Base-by-base conservation (phyloP, 1,140 invertebrate species). In the Zaprionus ornatus region DNA sequence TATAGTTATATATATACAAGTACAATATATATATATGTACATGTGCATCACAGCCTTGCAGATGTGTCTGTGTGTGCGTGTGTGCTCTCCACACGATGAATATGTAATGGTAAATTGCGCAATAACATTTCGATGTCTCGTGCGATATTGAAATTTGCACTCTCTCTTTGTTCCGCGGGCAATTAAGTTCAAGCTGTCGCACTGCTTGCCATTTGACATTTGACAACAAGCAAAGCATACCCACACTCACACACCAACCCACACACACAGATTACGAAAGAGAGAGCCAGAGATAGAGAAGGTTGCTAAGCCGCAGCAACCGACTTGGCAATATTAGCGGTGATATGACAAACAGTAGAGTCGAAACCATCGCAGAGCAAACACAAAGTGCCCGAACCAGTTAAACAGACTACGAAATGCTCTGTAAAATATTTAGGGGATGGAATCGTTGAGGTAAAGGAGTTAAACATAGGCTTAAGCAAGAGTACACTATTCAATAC, bases 141-240 rank as follows among this genome's bases (percentile, higher is more conserved):
- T 59, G 57, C 60, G 48, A 78, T 78, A 88, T 88, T 87, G 83
- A 74, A 87, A 83, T 80, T 73, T 62, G 60, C 71, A 63, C 75
- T 61, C 57, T 60, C 64, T 48, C 40, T 60, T 19, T 76, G 80
- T 77, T 87, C 80, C 64, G 52, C 37, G 69, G 73, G 80, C 83
- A 87, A 88, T 88, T 88, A 83, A 87, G 84, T 88, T 75, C 84
- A 80, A 74, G 80, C 84, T 80, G 79, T 57, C 62, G 67, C 71
- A 37, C 62, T 59, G 70, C 42, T 48, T 77, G 62, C 42, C 77
- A 74, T 74, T 77, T 87, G 77, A 77, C 83, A 72, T 80, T 83
- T 68, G 60, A 79, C 73, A 66, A 62, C 64, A 66, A 17, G 40
- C 19, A 48, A 48, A 13, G 42, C 13, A 21, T 15, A 57, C 54